Base-by-base conservation (phyloP, 2,797 vertebrate species). In the Alauda arvensis region DNA sequence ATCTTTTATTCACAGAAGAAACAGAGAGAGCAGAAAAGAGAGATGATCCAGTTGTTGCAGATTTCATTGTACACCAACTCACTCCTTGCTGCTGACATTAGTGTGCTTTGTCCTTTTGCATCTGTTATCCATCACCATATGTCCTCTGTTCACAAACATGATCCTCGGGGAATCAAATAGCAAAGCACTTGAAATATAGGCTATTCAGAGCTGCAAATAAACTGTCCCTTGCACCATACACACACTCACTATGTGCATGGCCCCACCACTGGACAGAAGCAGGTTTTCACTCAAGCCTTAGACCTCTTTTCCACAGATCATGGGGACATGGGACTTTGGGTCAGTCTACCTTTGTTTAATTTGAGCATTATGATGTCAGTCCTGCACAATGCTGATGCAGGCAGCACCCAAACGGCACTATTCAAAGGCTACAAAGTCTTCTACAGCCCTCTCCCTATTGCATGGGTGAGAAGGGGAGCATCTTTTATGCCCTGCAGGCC, bases 1-100 rank as follows among this genome's bases (percentile, higher is more conserved):
- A 90, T 92, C 29, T 90, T 89, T 93, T 83, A 92, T 92, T 90
- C 46, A 77, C 74, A 46, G 57, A 63, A 91, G 42, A 83, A 2
- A 13, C 8, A 2, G 34, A 39, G 40, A 75, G 60, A 85, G 60
- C 19, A 78, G 66, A 74, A 57, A 76, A 87, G 56, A 88, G 78
- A 76, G 24, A 90, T 76, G 67, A 81, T 81, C 74, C 69, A 42
- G 42, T n/a, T 62, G 14, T 60, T 53, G 56, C 60, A 85, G 70
- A 83, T 90, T 90, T 78, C 67, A 87, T 37, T 85, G 67, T 69
- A 87, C 71, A 76, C 67, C 69, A 79, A 83, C 56, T 69, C 67
- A 48, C 12, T 62, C 34, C 57, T 68, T 60, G 45, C 74, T 90
- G 39, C 63, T 89, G 79, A 85, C 70, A 87, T 83, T 45, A 53